These are phyloP conservation scores for Bimastos eiseni DNA, from an alignment of 2,888 invertebrate species.

Conservation along the genomic window DNA sequence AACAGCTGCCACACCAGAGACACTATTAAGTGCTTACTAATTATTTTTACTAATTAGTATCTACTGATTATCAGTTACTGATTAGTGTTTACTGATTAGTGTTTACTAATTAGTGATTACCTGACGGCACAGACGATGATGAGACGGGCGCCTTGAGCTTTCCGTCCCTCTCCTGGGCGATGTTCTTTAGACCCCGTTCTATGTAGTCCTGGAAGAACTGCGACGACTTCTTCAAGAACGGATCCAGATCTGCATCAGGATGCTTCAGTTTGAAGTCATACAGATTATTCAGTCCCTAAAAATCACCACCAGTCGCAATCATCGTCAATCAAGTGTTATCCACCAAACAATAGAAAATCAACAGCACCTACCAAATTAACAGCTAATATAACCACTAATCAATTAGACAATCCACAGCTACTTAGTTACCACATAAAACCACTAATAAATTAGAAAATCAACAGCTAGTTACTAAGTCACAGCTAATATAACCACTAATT, in stretches of 20 bases:
- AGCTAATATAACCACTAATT: too few relatives aligned
- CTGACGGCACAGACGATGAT: not conserved
- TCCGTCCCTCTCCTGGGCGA: slow-evolving; percentile 65
- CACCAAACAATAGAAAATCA: too few relatives aligned
- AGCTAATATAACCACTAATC: too few relatives aligned
- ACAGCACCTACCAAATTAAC: too few relatives aligned
- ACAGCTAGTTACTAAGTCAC: not conserved
- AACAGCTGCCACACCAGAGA: too few relatives aligned
- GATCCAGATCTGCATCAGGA: slow-evolving; percentile 82
- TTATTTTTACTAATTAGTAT: too few relatives aligned
- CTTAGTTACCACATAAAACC: not conserved
- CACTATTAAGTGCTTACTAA: too few relatives aligned
- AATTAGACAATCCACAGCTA: not conserved
- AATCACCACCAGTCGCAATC: not conserved
- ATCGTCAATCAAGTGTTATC: not conserved
- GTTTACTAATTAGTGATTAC: not conserved
- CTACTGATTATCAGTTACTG: too few relatives aligned
- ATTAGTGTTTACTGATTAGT: too few relatives aligned
- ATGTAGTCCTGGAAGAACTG: slow-evolving; percentile 86
- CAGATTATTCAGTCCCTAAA: slow-evolving; percentile 76
- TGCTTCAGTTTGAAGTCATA: slow-evolving; percentile 79
- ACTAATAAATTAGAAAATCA: too few relatives aligned
- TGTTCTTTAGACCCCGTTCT: slow-evolving; percentile 74
- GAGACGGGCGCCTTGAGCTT: slow-evolving; percentile 14
- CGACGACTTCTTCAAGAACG: slow-evolving; percentile 80